These are phyloP conservation scores for Dendrocincla fuliginosa DNA, from an alignment of 2,797 vertebrate species.

Conservation along the genomic window DNA sequence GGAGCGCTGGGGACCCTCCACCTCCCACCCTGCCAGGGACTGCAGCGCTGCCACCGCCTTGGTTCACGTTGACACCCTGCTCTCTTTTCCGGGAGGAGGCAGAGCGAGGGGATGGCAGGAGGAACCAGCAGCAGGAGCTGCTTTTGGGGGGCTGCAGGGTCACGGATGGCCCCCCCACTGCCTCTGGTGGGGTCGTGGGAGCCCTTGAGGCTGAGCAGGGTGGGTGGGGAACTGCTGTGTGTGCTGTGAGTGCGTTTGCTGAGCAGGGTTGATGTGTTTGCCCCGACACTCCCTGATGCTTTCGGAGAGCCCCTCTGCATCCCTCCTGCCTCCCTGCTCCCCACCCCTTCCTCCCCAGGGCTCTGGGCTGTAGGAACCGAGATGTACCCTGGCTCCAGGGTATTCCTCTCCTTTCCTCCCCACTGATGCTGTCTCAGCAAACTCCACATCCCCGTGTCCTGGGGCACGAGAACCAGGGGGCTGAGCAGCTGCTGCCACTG, in stretches of 20 bases:
- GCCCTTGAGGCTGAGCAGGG: accelerated
- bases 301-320: not conserved
- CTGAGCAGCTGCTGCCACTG: not conserved
- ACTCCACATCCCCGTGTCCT: accelerated
- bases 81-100: not conserved
- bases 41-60: slow-evolving; percentile 20
- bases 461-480: accelerated
- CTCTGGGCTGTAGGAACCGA: accelerated
- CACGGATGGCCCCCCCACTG: accelerated
- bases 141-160: accelerated
- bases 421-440: not conserved
- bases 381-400: not conserved
- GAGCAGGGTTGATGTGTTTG: not conserved
- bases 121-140: accelerated
- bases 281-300: not conserved
- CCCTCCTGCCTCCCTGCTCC: not conserved
- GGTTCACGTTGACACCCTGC: slow-evolving; percentile 13
- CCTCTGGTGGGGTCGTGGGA: accelerated
- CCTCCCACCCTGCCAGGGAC: not conserved
- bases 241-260: not conserved
- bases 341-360: not conserved
- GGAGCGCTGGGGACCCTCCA: not conserved
- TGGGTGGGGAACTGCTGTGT: accelerated
- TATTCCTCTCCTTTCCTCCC: not conserved
- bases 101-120: accelerated